Conservation (phyloP, 1,140 invertebrate genomes). For the Macrostomum lignano region DNA sequence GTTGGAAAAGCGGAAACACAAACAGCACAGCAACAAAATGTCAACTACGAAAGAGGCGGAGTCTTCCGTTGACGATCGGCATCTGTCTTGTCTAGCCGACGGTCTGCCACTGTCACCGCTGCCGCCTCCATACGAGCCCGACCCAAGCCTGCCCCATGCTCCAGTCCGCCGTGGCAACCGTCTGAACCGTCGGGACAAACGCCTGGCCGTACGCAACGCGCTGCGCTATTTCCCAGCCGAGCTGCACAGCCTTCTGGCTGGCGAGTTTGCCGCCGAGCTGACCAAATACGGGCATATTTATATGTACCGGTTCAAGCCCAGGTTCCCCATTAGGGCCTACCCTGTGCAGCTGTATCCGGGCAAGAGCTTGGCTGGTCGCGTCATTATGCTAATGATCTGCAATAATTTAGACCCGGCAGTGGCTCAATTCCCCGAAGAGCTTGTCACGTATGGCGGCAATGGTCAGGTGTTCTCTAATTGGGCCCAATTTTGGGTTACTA, state of each 20-base stretch:
- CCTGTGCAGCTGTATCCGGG: conserved; percentile 34
- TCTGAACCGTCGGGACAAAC: background rate
- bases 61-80: too few species aligned
- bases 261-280: conserved; percentile 36
- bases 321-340: conserved; percentile 31
- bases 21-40: too few species aligned
- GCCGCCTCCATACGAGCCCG: too few species aligned
- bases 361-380: conserved; percentile 30
- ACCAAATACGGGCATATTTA: conserved; percentile 38
- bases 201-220: conserved; percentile 35
- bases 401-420: conserved; percentile 37
- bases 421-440: conserved; percentile 33
- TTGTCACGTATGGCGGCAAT: conserved; percentile 40
- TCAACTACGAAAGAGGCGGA: too few species aligned
- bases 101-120: too few species aligned
- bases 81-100: too few species aligned
- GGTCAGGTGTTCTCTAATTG: conserved; percentile 43
- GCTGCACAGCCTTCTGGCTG: conserved; percentile 29
- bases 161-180: conserved; percentile 17
- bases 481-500: conserved; percentile 38
- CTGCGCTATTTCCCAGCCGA: conserved; percentile 35
- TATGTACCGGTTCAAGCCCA: conserved; percentile 36
- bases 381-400: conserved; percentile 40
- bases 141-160: too few species aligned
- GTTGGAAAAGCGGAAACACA: too few species aligned